These are phyloP conservation scores for Gymnopithys bicolor DNA, from an alignment of 2,797 vertebrate species.

Conservation along the genomic window DNA sequence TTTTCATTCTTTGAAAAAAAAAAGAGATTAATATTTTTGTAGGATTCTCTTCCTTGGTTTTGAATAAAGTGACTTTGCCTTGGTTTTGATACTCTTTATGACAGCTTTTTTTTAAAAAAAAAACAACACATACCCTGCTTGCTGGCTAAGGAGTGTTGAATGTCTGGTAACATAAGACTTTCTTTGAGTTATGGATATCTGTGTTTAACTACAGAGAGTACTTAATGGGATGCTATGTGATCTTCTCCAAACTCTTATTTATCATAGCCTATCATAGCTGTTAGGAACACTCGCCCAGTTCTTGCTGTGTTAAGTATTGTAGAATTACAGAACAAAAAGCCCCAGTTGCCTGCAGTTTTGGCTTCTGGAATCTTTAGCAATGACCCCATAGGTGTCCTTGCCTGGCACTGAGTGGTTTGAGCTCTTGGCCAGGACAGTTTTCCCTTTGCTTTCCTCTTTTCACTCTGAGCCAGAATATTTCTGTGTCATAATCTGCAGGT, in stretches of 20 bases:
- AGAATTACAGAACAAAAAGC: not conserved
- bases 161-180: not conserved
- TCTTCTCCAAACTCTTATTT: slow-evolving; percentile 17
- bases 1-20: not conserved
- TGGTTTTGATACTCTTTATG: not conserved
- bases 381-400: not conserved
- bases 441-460: not conserved
- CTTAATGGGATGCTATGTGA: not conserved
- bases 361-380: not conserved
- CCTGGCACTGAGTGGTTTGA: not conserved
- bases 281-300: not conserved
- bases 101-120: not conserved
- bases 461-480: not conserved
- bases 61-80: not conserved
- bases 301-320: not conserved
- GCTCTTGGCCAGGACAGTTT: not conserved
- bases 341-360: not conserved
- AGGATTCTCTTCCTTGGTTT: not conserved
- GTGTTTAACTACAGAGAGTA: not conserved
- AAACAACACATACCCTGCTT: not conserved
- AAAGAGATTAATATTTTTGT: not conserved
- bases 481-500: not conserved
- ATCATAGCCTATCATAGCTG: not conserved
- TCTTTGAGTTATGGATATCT: slow-evolving; percentile 5
- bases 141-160: not conserved